Conservation (phyloP, 2,113 vertebrate species). For the Gallinago paraguaiae region DNA sequence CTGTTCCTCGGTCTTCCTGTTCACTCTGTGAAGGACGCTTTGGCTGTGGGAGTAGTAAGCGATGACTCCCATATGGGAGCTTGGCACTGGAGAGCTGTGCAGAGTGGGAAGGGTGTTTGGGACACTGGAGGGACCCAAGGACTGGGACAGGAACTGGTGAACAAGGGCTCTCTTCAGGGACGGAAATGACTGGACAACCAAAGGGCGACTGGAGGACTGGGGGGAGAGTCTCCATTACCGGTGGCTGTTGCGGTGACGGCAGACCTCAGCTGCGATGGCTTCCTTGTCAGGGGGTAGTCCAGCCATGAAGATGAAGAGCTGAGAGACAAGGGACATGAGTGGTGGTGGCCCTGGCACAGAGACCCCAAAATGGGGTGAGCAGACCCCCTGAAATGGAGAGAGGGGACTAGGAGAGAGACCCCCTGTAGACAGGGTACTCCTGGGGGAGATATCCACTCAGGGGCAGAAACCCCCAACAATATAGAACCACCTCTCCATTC, state of each 20-base stretch:
- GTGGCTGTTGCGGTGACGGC: neutral
- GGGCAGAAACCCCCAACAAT: neutral
- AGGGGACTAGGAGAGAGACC: neutral
- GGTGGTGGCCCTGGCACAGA: neutral
- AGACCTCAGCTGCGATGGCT: neutral
- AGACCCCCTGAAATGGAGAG: neutral
- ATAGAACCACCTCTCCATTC: neutral
- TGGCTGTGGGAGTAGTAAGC: neutral
- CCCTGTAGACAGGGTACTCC: neutral
- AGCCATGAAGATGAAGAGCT: slow-evolving; percentile 1
- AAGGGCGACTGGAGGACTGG: neutral
- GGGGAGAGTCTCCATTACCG: neutral
- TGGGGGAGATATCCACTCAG: neutral
- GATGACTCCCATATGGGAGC: neutral
- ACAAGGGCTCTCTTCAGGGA: neutral
- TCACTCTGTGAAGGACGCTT: neutral
- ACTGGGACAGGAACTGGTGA: neutral
- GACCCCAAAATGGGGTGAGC: neutral
- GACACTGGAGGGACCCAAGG: neutral
- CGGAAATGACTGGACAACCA: neutral
- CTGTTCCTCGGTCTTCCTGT: neutral
- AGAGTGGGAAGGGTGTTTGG: neutral
- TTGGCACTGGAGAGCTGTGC: neutral
- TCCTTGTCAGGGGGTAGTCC: neutral
- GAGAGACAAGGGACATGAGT: neutral